phyloP scores from a whole-genome alignment of 2,113 vertebrate species.

The Thinocorus orbignyianus region DNA sequence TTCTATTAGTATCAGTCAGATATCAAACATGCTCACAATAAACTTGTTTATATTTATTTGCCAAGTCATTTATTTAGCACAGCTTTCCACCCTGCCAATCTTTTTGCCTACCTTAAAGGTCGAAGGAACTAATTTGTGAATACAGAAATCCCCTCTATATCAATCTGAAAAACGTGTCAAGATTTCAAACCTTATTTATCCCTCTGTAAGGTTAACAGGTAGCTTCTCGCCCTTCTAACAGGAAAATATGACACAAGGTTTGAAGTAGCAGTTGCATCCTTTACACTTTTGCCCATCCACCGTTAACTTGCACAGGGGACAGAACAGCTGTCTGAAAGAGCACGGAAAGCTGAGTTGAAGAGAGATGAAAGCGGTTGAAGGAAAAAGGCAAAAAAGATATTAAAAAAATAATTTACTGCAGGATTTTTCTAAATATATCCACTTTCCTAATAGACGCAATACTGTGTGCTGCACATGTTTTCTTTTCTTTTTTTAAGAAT shows the following conservation, averaged over 20 bases:
- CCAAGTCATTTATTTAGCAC: background rate
- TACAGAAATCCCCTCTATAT: rapidly evolving
- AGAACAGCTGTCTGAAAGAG: background rate
- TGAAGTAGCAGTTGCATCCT: background rate
- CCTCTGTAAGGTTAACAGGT: background rate
- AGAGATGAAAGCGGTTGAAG: background rate
- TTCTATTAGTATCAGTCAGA: background rate
- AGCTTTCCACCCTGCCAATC: background rate
- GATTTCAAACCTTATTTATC: background rate
- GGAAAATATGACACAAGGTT: background rate
- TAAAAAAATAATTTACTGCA: background rate
- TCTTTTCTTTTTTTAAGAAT: background rate
- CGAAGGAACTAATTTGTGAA: background rate
- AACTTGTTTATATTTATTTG: background rate
- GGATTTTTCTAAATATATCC: background rate
- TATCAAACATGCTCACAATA: background rate
- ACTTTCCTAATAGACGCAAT: background rate
- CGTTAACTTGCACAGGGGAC: background rate
- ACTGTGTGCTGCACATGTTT: background rate
- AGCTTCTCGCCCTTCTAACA: background rate
- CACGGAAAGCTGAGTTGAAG: background rate
- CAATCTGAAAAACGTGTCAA: background rate
- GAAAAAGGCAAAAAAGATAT: background rate
- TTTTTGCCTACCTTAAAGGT: background rate
- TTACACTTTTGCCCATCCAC: background rate